Percentiles rank a stretch among this genome's conserved stretches.
Conservation (phyloP, 2,888 invertebrate genomes). For the Mythimna loreyi region DNA sequence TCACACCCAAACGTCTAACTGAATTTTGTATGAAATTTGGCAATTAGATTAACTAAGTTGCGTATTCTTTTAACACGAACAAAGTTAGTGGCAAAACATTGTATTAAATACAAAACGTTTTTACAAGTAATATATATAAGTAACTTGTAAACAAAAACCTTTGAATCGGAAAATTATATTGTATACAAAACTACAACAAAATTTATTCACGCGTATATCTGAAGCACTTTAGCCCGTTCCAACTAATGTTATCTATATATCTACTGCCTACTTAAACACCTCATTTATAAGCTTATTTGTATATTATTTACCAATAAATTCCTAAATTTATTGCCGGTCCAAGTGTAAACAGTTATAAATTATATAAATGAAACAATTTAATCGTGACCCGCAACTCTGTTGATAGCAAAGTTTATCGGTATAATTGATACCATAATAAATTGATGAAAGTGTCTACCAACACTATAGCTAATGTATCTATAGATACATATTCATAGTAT, state of each 20-base stretch:
- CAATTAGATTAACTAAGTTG: too few relatives aligned
- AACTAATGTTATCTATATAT: conserved; percentile 10
- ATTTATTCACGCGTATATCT: conserved; percentile 5
- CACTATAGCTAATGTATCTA: not conserved
- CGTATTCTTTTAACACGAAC: too few relatives aligned
- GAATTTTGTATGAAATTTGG: too few relatives aligned
- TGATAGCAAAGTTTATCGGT: conserved; percentile 23
- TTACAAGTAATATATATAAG: too few relatives aligned
- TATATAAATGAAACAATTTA: conserved; percentile 27
- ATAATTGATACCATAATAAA: conserved; percentile 28
- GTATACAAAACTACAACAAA: not conserved
- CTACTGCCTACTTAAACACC: conserved; percentile 22
- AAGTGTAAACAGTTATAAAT: conserved; percentile 47
- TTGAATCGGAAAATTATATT: not conserved
- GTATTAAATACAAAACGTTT: not conserved
- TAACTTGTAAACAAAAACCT: not conserved
- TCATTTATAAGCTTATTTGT: conserved; percentile 22
- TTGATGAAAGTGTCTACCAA: conserved; percentile 5
- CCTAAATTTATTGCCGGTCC: conserved; percentile 20
- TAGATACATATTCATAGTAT: not conserved
- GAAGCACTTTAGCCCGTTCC: not conserved
- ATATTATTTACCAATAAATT: conserved; percentile 49
- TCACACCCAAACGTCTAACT: too few relatives aligned
- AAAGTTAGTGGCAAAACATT: too few relatives aligned
- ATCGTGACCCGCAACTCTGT: conserved; percentile 42